phyloP scores from a whole-genome alignment of 2,797 vertebrate genomes.

The Salarias fasciatus region DNA sequence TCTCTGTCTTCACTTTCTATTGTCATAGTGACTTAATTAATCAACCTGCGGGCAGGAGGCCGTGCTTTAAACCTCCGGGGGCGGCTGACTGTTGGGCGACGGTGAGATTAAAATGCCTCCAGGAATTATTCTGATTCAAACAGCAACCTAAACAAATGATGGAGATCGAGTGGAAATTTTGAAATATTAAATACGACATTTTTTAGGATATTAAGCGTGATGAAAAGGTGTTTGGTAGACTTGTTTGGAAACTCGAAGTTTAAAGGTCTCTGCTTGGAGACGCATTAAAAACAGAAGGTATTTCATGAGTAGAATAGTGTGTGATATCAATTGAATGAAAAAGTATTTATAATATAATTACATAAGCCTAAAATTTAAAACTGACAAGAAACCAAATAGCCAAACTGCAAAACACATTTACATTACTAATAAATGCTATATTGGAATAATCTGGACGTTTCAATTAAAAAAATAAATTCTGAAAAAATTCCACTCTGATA shows the following conservation, averaged over 20 bases:
- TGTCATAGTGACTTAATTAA: slow-evolving; percentile 49
- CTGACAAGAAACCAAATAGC: too few species aligned
- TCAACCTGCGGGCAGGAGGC: slow-evolving; percentile 38
- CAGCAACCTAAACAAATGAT: slow-evolving; percentile 18
- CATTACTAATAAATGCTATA: too few species aligned
- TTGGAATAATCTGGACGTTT: too few species aligned
- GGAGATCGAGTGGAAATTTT: slow-evolving; percentile 21
- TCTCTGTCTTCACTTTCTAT: slow-evolving; percentile 41
- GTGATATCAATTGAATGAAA: too few species aligned
- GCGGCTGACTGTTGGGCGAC: not conserved
- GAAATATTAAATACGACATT: slow-evolving; percentile 10
- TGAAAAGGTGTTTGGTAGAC: not conserved
- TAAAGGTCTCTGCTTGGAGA: slow-evolving; percentile 6
- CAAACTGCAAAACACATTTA: too few species aligned
- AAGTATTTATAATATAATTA: too few species aligned
- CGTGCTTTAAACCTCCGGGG: slow-evolving; percentile 6
- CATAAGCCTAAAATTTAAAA: too few species aligned
- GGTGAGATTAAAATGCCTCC: slow-evolving; percentile 41
- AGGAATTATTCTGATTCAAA: slow-evolving; percentile 32
- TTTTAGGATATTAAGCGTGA: slow-evolving; percentile 7
- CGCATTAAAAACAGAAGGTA: too few species aligned
- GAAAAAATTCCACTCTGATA: too few species aligned
- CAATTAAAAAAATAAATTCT: too few species aligned
- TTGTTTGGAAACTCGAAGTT: slow-evolving; percentile 8
- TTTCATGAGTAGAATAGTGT: too few species aligned